phyloP scores from a whole-genome alignment of 2,113 vertebrate species.

The Lagopus leucura region DNA sequence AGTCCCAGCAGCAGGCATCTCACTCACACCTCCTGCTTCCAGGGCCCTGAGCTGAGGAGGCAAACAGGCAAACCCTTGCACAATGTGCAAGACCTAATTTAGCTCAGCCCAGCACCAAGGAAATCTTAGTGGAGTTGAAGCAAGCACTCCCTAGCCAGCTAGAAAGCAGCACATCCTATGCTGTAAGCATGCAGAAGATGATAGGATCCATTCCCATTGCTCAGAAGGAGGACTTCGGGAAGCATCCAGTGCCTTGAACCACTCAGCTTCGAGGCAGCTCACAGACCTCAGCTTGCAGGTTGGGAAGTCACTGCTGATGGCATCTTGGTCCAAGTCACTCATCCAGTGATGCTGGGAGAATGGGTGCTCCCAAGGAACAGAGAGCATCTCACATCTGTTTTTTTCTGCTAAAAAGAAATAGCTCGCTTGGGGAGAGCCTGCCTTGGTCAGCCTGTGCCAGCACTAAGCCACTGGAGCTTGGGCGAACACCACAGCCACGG shows the following conservation, averaged over 20 bases:
- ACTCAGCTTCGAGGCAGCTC: not conserved
- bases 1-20: not conserved
- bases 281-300: not conserved
- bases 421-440: not conserved
- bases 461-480: not conserved
- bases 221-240: not conserved
- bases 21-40: accelerated
- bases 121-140: not conserved
- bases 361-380: not conserved
- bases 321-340: not conserved
- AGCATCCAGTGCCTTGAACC: not conserved
- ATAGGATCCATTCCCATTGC: not conserved
- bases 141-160: accelerated
- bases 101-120: not conserved
- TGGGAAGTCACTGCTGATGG: not conserved
- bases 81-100: not conserved
- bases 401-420: not conserved
- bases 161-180: not conserved
- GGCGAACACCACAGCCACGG: not conserved
- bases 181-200: accelerated
- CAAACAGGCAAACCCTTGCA: accelerated
- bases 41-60: not conserved
- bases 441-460: not conserved
- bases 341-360: accelerated
- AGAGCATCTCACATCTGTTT: not conserved